Evolutionary conservation across 2,797 vertebrate species (phyloP).

Genomic region (Rhabdophis nuchalis): DNA sequence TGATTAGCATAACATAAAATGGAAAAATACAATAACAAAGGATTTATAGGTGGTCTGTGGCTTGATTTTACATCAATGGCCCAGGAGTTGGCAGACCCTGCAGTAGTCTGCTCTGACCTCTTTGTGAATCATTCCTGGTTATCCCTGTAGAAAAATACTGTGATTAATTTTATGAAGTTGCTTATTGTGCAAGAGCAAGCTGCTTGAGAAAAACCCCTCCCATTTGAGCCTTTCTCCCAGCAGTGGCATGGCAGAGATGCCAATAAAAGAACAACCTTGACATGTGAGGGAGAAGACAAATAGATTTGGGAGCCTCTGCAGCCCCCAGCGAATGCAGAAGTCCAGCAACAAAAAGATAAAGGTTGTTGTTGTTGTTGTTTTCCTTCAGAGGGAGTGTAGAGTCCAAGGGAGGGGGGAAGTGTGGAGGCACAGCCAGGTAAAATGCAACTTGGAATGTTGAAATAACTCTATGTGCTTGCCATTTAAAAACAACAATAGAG

Average conservation of each 20-base stretch:
- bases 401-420: neutral
- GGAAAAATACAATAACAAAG: neutral
- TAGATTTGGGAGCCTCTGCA: neutral
- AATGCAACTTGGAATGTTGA: neutral
- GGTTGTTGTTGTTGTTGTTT: neutral
- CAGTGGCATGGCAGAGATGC: neutral
- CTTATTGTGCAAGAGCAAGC: neutral
- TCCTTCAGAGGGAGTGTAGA: neutral
- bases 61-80: neutral
- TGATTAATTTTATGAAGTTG: neutral
- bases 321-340: neutral
- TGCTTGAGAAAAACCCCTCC: neutral
- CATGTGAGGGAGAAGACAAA: neutral
- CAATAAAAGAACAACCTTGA: neutral
- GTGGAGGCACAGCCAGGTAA: neutral
- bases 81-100: neutral
- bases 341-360: neutral
- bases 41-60: neutral
- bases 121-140: neutral
- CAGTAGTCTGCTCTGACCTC: neutral
- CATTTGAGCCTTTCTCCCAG: neutral
- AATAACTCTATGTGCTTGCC: neutral
- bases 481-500: neutral
- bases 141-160: neutral
- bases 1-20: neutral